These are phyloP conservation scores for Pseudomyrmex cubaensis DNA, from an alignment of 1,140 invertebrate species.

Conservation along the genomic window DNA sequence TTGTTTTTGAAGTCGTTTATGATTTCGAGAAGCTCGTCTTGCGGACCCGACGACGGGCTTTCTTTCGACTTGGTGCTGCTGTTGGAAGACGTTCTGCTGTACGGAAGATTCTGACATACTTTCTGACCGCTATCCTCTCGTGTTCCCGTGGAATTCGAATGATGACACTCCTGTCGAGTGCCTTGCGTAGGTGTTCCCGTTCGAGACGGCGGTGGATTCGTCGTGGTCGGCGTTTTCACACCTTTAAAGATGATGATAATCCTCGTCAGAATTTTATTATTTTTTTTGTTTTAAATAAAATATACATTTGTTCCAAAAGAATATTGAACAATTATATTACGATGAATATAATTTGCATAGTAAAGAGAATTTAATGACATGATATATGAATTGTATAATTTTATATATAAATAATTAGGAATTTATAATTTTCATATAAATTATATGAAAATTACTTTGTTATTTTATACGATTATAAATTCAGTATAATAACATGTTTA, in stretches of 20 bases:
- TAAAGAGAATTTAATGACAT: too few species aligned
- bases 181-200: slow-evolving; percentile 63
- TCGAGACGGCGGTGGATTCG: slow-evolving; percentile 56
- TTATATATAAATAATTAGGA: too few species aligned
- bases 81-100: slow-evolving; percentile 67
- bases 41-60: slow-evolving; percentile 77
- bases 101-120: slow-evolving; percentile 48
- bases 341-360: too few species aligned
- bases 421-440: background rate
- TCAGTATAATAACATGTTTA: too few species aligned
- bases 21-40: slow-evolving; percentile 94
- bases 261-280: background rate
- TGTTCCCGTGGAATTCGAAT: slow-evolving; percentile 31
- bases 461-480: too few species aligned
- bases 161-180: slow-evolving; percentile 63
- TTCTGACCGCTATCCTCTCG: slow-evolving; percentile 74
- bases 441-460: background rate
- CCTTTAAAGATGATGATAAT: slow-evolving; percentile 50
- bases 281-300: too few species aligned
- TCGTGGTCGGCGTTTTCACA: slow-evolving; percentile 52
- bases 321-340: too few species aligned
- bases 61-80: slow-evolving; percentile 76
- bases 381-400: too few species aligned
- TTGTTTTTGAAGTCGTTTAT: slow-evolving; percentile 96
- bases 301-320: background rate